Base-by-base conservation (phyloP, 2,888 invertebrate species). In the Amphipoea lucens region DNA sequence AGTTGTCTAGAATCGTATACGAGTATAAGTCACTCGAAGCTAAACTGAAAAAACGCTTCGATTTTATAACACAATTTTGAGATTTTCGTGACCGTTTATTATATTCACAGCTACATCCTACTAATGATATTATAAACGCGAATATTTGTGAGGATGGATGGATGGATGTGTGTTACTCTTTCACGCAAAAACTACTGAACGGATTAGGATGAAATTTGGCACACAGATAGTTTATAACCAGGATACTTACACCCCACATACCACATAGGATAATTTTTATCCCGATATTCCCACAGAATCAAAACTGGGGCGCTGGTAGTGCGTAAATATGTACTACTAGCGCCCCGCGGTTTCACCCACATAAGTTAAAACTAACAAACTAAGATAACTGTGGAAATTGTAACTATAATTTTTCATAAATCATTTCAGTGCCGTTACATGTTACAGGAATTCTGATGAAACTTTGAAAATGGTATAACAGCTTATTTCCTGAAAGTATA, bases 401-500 rank as follows among this genome's bases (percentile, higher is more conserved):
- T 67, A 57, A 71, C 54, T 36, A 29, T 62, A 68, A 69, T 76
- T 72, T 36, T 60, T 14, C 78, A 82, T 82, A 77, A 88, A 82
- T 85, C 70, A 80, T 68, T 78, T 74, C 67, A 77, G 83, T 86
- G 74, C 87, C 81, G 71, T 78, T 63, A 77, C 79, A 60, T 86
- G 87, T 86, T 78, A 85, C 88, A 71, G 72, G 62, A 78, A 83
- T 81, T 80, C 77, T 76, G 57, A 88, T 84, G 82, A 73, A 84
- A 86, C 78, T 86, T 78, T 76, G 36, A 20, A 72, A 78, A 74
- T 76, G 66, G 70, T 42, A 79, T 60, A 68, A 48, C 71, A 70
- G 70, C 23, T 79, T 76, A 83, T 88, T 90, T 88, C 68, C 77
- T 63, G 48, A 82, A 83, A 88, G 87, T 83, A 83, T 73, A 76